Conservation (phyloP, 2,113 vertebrate species). For the human (Homo sapiens) region GRCh38 chrX:135035001-135035500, state of each 20-base stretch:
- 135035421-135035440: not conserved
- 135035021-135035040: not conserved
- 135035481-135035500: not conserved
- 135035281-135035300: not conserved
- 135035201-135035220: not conserved
- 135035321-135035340: not conserved
- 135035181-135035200: not conserved
- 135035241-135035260: not conserved
- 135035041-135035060: not conserved
- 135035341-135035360: not conserved
- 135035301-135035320: not conserved
- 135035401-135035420: not conserved
- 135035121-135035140: not conserved
- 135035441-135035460: not conserved
- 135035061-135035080: not conserved
- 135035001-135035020: not conserved
- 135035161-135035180: not conserved
- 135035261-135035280: not conserved
- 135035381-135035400: not conserved
- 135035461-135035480: not conserved
- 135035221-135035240: not conserved
- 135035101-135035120: not conserved
- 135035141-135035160: not conserved
- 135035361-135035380: slow-evolving; percentile 11
- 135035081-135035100: not conserved